Conservation (phyloP, 2,797 vertebrate species). For the Pogonophryne albipinna region DNA sequence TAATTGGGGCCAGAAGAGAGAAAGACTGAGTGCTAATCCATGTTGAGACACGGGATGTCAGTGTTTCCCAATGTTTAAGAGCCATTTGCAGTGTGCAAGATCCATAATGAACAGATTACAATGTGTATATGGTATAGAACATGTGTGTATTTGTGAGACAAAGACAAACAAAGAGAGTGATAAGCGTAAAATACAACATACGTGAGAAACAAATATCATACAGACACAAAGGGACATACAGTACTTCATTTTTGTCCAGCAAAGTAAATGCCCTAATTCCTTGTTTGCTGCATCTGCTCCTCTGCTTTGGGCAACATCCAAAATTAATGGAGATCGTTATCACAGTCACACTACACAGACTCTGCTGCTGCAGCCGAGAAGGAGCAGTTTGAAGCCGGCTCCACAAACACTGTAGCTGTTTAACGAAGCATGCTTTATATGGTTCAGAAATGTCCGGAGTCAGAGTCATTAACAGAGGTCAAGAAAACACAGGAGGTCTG, state of each 20-base stretch:
- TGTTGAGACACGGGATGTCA: slow-evolving; percentile 77
- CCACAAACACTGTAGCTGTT: slow-evolving; percentile 57
- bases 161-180: background rate
- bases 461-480: slow-evolving; percentile 67
- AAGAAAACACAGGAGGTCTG: slow-evolving; percentile 54
- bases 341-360: slow-evolving; percentile 67
- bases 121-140: background rate
- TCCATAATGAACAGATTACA: slow-evolving; percentile 13
- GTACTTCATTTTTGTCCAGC: slow-evolving; percentile 52
- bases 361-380: slow-evolving; percentile 59
- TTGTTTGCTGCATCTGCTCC: slow-evolving; percentile 71
- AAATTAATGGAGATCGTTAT: slow-evolving; percentile 83
- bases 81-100: slow-evolving; percentile 3
- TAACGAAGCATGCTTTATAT: slow-evolving; percentile 70
- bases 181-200: background rate
- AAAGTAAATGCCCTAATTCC: slow-evolving; percentile 60
- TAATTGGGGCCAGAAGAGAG: background rate
- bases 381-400: slow-evolving; percentile 58
- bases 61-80: slow-evolving; percentile 62
- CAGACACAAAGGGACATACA: slow-evolving; percentile 1
- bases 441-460: slow-evolving; percentile 65
- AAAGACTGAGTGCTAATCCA: slow-evolving; percentile 43
- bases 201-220: background rate
- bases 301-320: slow-evolving; percentile 75
- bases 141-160: slow-evolving; percentile 11